Evolutionary conservation across 2,888 invertebrate species (phyloP), one percentile per base, ranked within the genome.

Genomic region (Ephialtes manifestator): DNA sequence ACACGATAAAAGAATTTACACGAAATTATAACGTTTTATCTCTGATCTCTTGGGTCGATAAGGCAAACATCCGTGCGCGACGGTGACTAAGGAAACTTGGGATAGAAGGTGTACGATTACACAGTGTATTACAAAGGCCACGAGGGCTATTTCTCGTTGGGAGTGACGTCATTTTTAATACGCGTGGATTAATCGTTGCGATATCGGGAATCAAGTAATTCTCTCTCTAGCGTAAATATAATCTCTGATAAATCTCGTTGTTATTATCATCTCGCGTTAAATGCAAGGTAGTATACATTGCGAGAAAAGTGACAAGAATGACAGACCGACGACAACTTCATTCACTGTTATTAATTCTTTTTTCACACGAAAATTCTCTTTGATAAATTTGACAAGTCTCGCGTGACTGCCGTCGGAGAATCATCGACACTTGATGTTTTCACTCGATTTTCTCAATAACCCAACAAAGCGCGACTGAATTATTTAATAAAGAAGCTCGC

Each of bases 11-110:
- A 80, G 68, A 87, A 87, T 87, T 83, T 85, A 84, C 87, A 88
- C 86, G 87, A 89, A 86, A 86, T 87, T 83, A 68, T 67, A 20
- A 86, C 84, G 68, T 88, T 87, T 87, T 87, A 84, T 83, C 88
- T 87, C 81, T 79, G 85, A 86, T 86, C 78, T 74, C 53, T 43
- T 55, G 81, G 67, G 74, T 85, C 81, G 88, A 88, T 89, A 89
- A 87, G 81, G 63, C 65, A 78, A 85, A 85, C 67, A 77, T 71
- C 81, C 81, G 84, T 53, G 81, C 72, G 53, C 84, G 72, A 78
- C 78, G 78, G 72, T 70, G 84, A 74, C 63, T 63, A 75, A 78
- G 74, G 58, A 81, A 84, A 81, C 67, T 81, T 60, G 65, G 18
- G 53, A 75, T 46, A 51, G 70, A n/a, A n/a, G 46, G 39, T 51